These are phyloP conservation scores for Chanos chanos DNA, from an alignment of 2,797 vertebrate species.

Conservation along the genomic window DNA sequence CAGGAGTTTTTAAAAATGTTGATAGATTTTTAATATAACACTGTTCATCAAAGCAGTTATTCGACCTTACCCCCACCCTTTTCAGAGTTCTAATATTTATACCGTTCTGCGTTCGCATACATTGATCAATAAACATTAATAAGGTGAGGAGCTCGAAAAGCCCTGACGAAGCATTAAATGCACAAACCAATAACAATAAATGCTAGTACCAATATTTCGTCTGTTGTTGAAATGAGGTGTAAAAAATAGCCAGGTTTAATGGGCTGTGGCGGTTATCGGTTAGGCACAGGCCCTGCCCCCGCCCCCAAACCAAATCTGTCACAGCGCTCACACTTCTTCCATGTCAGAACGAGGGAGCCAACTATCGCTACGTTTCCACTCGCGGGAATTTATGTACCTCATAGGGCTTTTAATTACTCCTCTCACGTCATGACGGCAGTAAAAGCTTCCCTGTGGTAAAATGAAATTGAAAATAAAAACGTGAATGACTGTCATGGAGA, in stretches of 20 bases:
- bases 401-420: constrained; percentile 48
- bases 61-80: too few relatives aligned
- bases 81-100: too few relatives aligned
- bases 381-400: constrained; percentile 32
- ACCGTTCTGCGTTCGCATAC: too few relatives aligned
- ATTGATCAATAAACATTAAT: too few relatives aligned
- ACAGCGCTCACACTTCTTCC: too few relatives aligned
- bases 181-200: constrained; percentile 6
- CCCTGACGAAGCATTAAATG: neutral
- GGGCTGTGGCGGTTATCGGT: constrained; percentile 22
- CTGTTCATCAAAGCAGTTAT: too few relatives aligned
- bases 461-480: constrained; percentile 42
- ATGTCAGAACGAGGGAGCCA: neutral
- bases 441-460: constrained; percentile 30
- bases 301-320: too few relatives aligned
- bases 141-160: too few relatives aligned
- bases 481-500: constrained; percentile 6
- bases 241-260: constrained; percentile 19
- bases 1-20: too few relatives aligned
- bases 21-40: too few relatives aligned
- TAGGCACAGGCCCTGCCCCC: constrained; percentile 8
- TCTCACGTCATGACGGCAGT: constrained; percentile 21
- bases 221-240: neutral
- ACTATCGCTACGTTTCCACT: constrained; percentile 11
- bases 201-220: neutral